phyloP scores from a whole-genome alignment of 2,113 vertebrate genomes.

The Oryzias curvinotus region DNA sequence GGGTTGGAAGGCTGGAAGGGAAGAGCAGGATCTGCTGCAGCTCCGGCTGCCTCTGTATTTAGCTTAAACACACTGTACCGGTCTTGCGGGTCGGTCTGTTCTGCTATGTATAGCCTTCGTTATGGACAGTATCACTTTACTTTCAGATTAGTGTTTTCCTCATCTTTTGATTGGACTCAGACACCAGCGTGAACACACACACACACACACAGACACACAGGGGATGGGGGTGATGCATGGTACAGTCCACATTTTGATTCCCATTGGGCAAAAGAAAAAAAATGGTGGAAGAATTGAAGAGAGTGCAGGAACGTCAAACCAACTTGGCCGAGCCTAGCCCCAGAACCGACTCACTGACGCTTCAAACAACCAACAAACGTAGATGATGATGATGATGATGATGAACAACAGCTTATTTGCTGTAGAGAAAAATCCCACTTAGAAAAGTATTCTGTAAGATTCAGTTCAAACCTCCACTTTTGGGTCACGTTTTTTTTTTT shows the following conservation, averaged over 20 bases:
- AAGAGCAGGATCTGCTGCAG: too few relatives aligned
- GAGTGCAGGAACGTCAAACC: slow-evolving; percentile 16
- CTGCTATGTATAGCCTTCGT: slow-evolving; percentile 60
- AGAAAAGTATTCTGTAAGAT: too few relatives aligned
- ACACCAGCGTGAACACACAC: slow-evolving; percentile 13
- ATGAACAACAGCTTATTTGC: too few relatives aligned
- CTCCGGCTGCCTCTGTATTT: slow-evolving; percentile 46
- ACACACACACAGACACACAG: slow-evolving; percentile 21
- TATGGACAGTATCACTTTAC: slow-evolving; percentile 51
- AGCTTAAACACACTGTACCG: slow-evolving; percentile 52
- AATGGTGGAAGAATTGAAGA: slow-evolving; percentile 3
- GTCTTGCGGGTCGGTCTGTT: slow-evolving; percentile 48
- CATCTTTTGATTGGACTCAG: slow-evolving; percentile 47
- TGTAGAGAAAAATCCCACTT: too few relatives aligned
- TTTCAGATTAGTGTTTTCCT: slow-evolving; percentile 38
- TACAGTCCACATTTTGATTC: slow-evolving; percentile 51
- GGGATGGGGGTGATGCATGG: slow-evolving; percentile 35
- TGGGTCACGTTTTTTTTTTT: too few relatives aligned
- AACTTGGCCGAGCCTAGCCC: slow-evolving; percentile 20
- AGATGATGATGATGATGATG: too few relatives aligned
- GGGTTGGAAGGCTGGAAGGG: slow-evolving; percentile 10
- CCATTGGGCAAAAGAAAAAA: slow-evolving; percentile 38
- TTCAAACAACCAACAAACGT: not conserved
- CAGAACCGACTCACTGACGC: slow-evolving; percentile 7
- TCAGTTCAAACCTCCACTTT: too few relatives aligned